Percentiles rank a stretch among this genome's conserved stretches.
phyloP scores from a whole-genome alignment of 2,113 vertebrate genomes.

The Stomatorhinus ivindoensis region DNA sequence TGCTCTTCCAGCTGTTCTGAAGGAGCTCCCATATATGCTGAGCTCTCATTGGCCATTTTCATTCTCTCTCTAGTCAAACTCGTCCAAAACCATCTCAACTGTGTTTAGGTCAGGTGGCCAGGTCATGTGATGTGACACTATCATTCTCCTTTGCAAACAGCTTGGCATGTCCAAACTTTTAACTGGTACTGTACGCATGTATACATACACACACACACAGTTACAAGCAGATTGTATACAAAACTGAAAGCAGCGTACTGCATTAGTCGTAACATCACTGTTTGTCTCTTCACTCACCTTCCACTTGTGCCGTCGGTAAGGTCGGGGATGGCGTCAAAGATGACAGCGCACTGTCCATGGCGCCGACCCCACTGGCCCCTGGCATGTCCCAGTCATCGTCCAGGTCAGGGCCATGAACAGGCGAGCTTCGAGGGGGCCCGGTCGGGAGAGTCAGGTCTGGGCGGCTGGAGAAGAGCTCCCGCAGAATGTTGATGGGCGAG shows the following conservation, averaged over 20 bases:
- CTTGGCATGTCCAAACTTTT: background rate
- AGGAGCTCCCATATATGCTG: too few relatives aligned
- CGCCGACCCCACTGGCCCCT: slow-evolving; percentile 39
- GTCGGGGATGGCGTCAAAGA: slow-evolving; percentile 43
- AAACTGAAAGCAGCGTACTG: background rate
- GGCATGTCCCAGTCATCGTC: slow-evolving; percentile 39
- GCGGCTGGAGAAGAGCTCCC: slow-evolving; percentile 81
- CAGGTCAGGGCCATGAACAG: slow-evolving; percentile 36
- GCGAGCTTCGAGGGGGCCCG: slow-evolving; percentile 44
- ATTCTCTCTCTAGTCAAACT: background rate
- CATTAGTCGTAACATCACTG: background rate
- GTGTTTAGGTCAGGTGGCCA: background rate
- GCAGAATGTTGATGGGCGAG: slow-evolving; percentile 86
- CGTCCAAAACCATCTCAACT: background rate
- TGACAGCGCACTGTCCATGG: slow-evolving; percentile 33
- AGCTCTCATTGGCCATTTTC: background rate
- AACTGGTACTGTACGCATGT: background rate
- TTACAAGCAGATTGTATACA: slow-evolving; percentile 4
- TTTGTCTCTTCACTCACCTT: background rate
- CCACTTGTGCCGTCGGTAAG: background rate
- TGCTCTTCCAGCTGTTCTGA: too few relatives aligned
- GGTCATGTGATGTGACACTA: background rate
- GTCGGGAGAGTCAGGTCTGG: slow-evolving; percentile 68
- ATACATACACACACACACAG: background rate
- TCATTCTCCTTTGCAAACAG: background rate